phyloP scores from a whole-genome alignment of 2,888 invertebrate genomes.

The Caenorhabditis sp. region DNA sequence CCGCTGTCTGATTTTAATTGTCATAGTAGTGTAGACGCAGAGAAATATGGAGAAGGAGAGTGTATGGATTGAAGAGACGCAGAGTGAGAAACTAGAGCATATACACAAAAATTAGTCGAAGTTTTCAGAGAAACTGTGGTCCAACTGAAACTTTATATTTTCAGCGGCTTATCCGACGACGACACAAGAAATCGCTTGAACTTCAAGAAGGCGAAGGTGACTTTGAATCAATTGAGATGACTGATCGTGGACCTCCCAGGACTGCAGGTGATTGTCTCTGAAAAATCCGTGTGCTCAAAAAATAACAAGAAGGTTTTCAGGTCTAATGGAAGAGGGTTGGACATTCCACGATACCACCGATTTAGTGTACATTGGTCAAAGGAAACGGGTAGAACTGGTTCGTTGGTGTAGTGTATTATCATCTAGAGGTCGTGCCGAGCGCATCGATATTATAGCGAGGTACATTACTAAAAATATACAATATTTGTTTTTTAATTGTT shows the following conservation, averaged over 20 bases:
- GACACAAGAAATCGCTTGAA: conserved; percentile 50
- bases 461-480: conserved; percentile 6
- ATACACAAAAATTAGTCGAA: too few species aligned
- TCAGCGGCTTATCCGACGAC: conserved; percentile 54
- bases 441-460: conserved; percentile 70
- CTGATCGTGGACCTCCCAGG: conserved; percentile 30
- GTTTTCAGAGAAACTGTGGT: too few species aligned
- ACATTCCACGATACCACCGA: conserved; percentile 51
- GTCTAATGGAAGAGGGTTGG: conserved; percentile 50
- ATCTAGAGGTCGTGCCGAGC: conserved; percentile 66
- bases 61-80: too few species aligned
- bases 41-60: too few species aligned
- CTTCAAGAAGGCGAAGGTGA: conserved; percentile 47
- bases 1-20: too few species aligned
- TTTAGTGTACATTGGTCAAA: conserved; percentile 53
- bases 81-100: too few species aligned
- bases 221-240: conserved; percentile 44
- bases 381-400: conserved; percentile 68
- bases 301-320: too few species aligned
- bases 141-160: too few species aligned
- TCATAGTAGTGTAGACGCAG: too few species aligned
- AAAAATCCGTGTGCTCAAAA: too few species aligned
- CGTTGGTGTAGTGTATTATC: conserved; percentile 68
- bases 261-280: conserved; percentile 27
- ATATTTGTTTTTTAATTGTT: not conserved